Evolutionary conservation across 2,113 vertebrate genomes (phyloP).

Genomic region (Ctenomys sociabilis): DNA sequence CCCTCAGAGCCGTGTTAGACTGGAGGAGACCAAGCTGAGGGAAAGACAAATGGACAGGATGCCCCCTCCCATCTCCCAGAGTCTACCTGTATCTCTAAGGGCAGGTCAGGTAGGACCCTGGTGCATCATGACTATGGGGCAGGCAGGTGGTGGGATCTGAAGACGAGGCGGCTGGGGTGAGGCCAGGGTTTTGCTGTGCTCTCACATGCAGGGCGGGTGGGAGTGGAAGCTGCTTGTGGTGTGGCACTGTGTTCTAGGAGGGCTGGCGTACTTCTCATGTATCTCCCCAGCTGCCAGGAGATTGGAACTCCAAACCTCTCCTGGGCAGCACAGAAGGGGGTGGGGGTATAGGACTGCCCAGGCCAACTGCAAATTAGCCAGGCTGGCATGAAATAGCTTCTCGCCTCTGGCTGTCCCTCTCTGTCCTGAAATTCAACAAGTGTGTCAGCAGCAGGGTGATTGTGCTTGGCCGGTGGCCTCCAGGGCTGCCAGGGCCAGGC

Average conservation of each 20-base stretch:
- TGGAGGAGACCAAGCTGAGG: background rate
- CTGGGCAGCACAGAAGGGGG: background rate
- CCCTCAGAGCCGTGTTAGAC: background rate
- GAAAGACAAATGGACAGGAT: background rate
- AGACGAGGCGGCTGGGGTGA: background rate
- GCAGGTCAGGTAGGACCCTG: background rate
- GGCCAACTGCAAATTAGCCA: slow-evolving; percentile 51
- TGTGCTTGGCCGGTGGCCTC: slow-evolving; percentile 66
- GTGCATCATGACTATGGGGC: background rate
- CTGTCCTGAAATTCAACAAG: slow-evolving; percentile 51
- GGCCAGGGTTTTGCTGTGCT: background rate
- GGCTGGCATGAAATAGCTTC: slow-evolving; percentile 16
- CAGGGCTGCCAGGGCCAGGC: slow-evolving; percentile 24
- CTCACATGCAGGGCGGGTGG: fast-evolving
- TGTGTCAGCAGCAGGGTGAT: slow-evolving; percentile 71
- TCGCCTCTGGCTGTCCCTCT: background rate
- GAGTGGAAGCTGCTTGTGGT: background rate
- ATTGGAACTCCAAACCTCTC: background rate
- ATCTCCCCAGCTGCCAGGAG: background rate
- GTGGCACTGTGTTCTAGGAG: background rate
- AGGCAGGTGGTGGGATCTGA: background rate
- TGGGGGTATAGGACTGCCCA: background rate
- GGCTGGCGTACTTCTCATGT: background rate
- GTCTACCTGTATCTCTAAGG: background rate
- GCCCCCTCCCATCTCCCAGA: background rate